These are phyloP conservation scores for Vidua macroura DNA, from an alignment of 2,113 vertebrate genomes.

Conservation along the genomic window DNA sequence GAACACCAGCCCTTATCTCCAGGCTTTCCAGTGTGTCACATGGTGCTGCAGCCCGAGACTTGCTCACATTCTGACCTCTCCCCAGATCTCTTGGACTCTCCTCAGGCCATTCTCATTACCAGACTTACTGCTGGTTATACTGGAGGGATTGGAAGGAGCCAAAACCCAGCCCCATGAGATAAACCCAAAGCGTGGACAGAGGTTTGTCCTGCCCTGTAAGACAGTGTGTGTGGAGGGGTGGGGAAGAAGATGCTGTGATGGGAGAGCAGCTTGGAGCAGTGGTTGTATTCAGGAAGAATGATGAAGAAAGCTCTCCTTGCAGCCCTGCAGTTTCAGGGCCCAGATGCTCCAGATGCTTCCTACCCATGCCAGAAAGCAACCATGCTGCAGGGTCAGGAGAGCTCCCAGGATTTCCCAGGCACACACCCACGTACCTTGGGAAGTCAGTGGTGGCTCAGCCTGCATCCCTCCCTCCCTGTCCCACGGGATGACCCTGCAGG, in stretches of 20 bases:
- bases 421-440: accelerated
- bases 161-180: neutral
- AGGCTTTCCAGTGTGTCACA: neutral
- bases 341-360: neutral
- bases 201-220: neutral
- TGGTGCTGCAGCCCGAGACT: neutral
- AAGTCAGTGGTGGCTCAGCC: neutral
- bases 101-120: neutral
- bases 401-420: neutral
- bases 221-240: neutral
- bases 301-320: neutral
- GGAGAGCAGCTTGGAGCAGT: neutral
- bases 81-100: neutral
- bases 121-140: neutral
- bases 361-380: neutral
- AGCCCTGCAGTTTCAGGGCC: neutral
- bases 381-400: accelerated
- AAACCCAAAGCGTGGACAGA: neutral
- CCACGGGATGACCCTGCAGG: neutral
- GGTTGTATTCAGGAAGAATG: accelerated
- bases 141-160: neutral
- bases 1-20: neutral
- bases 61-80: neutral
- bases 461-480: neutral
- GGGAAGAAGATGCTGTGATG: neutral